Percentiles rank a stretch among this genome's conserved stretches.
Evolutionary conservation across 2,797 vertebrate species (phyloP).

Genomic region (Trachurus trachurus): DNA sequence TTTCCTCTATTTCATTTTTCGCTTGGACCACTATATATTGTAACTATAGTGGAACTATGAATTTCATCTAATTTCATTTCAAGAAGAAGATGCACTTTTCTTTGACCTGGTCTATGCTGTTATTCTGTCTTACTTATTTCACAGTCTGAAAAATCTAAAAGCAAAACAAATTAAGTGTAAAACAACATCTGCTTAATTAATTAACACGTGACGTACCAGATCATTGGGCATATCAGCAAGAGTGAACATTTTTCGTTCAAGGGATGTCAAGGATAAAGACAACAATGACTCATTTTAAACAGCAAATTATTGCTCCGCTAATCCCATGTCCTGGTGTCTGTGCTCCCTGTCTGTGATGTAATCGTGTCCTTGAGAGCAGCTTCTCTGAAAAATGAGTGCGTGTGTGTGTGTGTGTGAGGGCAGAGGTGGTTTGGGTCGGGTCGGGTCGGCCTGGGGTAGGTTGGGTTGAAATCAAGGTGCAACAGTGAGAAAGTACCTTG

Average conservation of each 20-base stretch:
- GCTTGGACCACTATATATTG: no score
- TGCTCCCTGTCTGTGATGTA: slow-evolving; percentile 59
- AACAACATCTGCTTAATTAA: background rate
- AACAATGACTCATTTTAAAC: slow-evolving; percentile 40
- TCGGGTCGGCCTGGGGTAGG: background rate
- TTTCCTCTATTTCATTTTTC: no score
- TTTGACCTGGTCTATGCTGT: background rate
- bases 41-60: background rate
- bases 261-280: slow-evolving; percentile 16
- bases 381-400: slow-evolving; percentile 30
- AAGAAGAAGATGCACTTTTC: no score
- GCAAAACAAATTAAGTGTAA: background rate
- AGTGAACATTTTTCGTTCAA: slow-evolving; percentile 35
- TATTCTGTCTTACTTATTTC: background rate
- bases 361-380: slow-evolving; percentile 51
- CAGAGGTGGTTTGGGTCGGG: background rate
- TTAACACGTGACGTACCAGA: background rate
- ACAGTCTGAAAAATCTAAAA: background rate
- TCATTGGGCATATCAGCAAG: background rate
- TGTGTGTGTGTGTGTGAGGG: slow-evolving; percentile 4
- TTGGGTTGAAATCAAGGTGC: slow-evolving; percentile 18
- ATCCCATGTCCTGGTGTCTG: slow-evolving; percentile 52
- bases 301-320: slow-evolving; percentile 53
- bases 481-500: slow-evolving; percentile 87
- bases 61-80: background rate